Conservation (phyloP, 2,113 vertebrate species). For the Myiopsitta monachus region DNA sequence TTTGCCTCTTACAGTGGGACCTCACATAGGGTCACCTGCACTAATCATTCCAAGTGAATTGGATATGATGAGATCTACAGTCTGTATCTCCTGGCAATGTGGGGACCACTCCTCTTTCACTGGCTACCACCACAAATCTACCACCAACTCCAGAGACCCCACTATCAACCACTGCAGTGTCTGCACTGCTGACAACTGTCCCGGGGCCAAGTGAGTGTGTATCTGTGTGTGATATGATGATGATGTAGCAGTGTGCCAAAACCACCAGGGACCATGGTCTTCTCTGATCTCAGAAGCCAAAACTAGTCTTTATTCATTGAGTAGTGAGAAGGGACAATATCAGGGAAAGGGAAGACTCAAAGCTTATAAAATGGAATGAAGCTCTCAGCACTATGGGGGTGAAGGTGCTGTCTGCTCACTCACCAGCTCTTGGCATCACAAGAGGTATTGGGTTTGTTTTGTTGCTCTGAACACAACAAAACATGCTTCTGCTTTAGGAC, state of each 20-base stretch:
- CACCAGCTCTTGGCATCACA: fast-evolving
- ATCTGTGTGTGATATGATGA: neutral
- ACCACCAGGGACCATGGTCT: neutral
- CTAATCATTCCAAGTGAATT: fast-evolving
- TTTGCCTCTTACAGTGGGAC: neutral
- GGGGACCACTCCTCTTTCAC: neutral
- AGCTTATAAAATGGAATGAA: fast-evolving
- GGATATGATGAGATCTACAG: fast-evolving
- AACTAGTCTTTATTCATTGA: neutral
- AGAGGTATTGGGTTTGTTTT: neutral
- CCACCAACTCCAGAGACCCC: neutral
- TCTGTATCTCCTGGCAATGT: fast-evolving
- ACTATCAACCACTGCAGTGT: fast-evolving
- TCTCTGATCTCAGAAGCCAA: neutral
- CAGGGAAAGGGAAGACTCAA: neutral
- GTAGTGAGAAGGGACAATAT: fast-evolving
- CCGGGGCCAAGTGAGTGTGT: slow-evolving; percentile 46
- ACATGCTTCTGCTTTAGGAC: neutral
- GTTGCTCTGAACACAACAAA: neutral
- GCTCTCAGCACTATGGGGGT: neutral
- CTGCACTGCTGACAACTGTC: fast-evolving
- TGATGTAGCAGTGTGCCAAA: neutral
- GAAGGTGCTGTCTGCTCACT: neutral
- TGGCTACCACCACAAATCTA: neutral
- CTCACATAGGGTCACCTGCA: neutral